These are phyloP conservation scores for Sinella curviseta DNA, from an alignment of 1,140 invertebrate genomes.

Conservation along the genomic window DNA sequence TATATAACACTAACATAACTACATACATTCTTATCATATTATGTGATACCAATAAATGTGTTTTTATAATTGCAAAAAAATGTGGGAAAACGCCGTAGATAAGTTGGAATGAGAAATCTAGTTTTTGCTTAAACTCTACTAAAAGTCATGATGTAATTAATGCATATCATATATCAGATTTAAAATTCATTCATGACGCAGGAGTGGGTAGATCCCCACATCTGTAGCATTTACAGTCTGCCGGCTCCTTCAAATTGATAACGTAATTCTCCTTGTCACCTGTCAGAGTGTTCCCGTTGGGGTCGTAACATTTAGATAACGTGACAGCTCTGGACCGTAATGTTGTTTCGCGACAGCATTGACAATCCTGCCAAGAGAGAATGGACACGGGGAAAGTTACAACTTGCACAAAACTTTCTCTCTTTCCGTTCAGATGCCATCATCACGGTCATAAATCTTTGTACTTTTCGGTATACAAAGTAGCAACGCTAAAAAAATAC, in stretches of 20 bases:
- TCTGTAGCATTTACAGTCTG: constrained; percentile 85
- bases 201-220: constrained; percentile 62
- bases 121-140: not conserved
- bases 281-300: constrained; percentile 74
- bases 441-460: constrained; percentile 46
- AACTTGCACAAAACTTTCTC: constrained; percentile 52
- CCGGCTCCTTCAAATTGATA: constrained; percentile 77
- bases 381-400: not conserved
- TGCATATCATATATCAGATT: not conserved
- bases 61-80: not conserved
- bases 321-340: constrained; percentile 76
- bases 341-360: constrained; percentile 83
- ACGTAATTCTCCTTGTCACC: constrained; percentile 69
- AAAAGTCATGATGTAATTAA: not conserved
- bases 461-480: constrained; percentile 38
- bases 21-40: not conserved
- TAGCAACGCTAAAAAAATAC: constrained; percentile 64
- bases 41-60: too few relatives aligned
- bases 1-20: not conserved
- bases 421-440: constrained; percentile 55
- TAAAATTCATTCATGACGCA: not conserved
- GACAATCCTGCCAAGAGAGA: constrained; percentile 71
- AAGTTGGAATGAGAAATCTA: not conserved
- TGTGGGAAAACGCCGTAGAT: not conserved
- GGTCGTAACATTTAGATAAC: constrained; percentile 80